Base-by-base conservation (phyloP, 1,140 invertebrate genomes). In the Ceratitis capitata region DNA sequence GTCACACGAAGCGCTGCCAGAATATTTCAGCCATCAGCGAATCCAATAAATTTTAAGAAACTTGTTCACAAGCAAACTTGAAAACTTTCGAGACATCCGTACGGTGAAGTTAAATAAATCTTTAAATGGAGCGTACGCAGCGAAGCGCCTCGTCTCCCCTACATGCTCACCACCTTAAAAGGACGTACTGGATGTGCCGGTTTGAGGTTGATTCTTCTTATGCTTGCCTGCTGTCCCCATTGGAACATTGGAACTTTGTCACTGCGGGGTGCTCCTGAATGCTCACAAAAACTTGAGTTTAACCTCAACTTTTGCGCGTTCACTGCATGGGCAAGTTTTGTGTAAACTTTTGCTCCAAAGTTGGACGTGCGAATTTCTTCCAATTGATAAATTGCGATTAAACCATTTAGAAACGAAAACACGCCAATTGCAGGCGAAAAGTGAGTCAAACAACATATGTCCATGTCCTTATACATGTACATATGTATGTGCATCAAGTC, bases 61-160 rank as follows among this genome's bases (percentile, higher is more conserved):
- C 88, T 90, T 90, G 90, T 90, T 87, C 89, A 89, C 88, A 90
- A 90, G 89, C 89, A 90, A 90, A 90, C 89, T 90, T 90, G 89
- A 90, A 90, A 90, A 90, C 88, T 90, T 90, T 90, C 88, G 87
- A 89, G 89, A 90, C 89, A 90, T 90, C 89, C 88, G n/a, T 88
- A 90, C 88, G 89, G 88, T 88, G 88, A 87, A 90, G 87, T 89
- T 88, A 88, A 90, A 90, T 90, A 90, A 90, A 90, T 90, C 89
- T 89, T 87, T 85, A 86, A 87, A 87, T 83, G 10, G 42, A 82
- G 78, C 29, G 45, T 49, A 49, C 39, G 35, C 74, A 82, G 6
- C 74, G 7, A 23, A 49, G 14, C 35, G 74, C 6, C 16, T n/a
- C 5, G 39, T 3, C 42, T 9, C 39, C 32, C 29, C 23, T 14